A percentile compares a stretch with the other conserved stretches of the same genome.
Conservation (phyloP, 2,113 vertebrate species). For the Aramus guarauna region DNA sequence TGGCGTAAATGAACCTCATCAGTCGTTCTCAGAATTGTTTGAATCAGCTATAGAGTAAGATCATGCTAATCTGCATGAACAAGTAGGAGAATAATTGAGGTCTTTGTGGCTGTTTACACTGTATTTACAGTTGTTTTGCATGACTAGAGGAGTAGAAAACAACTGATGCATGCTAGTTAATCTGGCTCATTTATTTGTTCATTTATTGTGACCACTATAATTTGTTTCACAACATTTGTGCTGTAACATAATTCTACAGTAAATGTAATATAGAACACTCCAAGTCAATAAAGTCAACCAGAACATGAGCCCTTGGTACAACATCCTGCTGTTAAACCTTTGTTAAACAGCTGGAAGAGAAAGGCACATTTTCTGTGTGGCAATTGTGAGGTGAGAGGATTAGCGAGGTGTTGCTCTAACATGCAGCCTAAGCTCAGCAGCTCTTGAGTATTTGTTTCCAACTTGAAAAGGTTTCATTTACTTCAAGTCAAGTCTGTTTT, state of each 20-base stretch:
- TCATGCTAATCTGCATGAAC: not conserved
- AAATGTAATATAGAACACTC: not conserved
- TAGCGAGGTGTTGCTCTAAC: not conserved
- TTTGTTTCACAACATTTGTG: conserved; percentile 18
- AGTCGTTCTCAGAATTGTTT: not conserved
- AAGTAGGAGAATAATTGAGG: conserved; percentile 16
- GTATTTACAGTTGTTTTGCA: conserved; percentile 21
- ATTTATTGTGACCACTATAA: not conserved
- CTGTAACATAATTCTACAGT: not conserved
- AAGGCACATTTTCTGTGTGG: not conserved
- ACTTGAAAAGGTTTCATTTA: not conserved
- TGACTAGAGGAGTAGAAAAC: not conserved
- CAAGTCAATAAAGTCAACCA: not conserved
- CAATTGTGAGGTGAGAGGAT: not conserved
- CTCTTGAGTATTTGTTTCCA: not conserved
- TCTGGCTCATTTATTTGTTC: not conserved
- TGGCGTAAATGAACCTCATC: conserved; percentile 4
- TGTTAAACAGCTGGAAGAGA: not conserved
- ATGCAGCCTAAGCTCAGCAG: not conserved
- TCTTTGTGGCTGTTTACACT: not conserved
- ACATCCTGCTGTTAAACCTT: not conserved
- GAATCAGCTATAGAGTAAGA: not conserved
- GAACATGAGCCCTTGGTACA: not conserved
- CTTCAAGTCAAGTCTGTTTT: not conserved
- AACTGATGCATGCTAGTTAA: not conserved